Percentiles rank a stretch among this genome's conserved stretches.
phyloP scores from a whole-genome alignment of 2,888 invertebrate genomes.

The Eupithecia subumbrata region DNA sequence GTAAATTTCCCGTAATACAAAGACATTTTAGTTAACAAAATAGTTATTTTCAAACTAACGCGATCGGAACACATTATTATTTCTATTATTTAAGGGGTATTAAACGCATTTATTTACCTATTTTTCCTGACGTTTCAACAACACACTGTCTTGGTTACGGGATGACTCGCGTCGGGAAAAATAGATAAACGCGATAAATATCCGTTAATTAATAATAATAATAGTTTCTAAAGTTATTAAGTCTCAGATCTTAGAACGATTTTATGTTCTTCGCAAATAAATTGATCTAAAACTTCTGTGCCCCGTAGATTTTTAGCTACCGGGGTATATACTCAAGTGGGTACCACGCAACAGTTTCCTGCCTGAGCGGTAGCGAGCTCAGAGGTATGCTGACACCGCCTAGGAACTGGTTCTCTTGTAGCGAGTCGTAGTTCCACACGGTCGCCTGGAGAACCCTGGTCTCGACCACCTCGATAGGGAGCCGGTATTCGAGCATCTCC shows the following conservation, averaged over 20 bases:
- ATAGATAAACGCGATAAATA: too few species aligned
- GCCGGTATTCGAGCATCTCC: slow-evolving; percentile 97
- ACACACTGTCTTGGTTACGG: too few species aligned
- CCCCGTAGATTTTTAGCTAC: slow-evolving; percentile 65
- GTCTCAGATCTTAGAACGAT: slow-evolving; percentile 17
- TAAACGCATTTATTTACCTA: too few species aligned
- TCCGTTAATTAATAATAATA: too few species aligned
- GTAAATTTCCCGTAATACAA: background rate
- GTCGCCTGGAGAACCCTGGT: slow-evolving; percentile 93
- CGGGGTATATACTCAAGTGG: slow-evolving; percentile 85
- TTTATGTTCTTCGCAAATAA: slow-evolving; percentile 31
- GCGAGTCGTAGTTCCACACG: slow-evolving; percentile 96
- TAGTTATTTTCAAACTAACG: too few species aligned
- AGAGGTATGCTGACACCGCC: slow-evolving; percentile 95
- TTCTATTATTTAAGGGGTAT: too few species aligned
- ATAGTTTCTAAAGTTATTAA: background rate
- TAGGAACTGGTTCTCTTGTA: slow-evolving; percentile 97
- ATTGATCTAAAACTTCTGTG: slow-evolving; percentile 45
- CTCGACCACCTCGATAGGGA: slow-evolving; percentile 91
- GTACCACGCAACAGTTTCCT: slow-evolving; percentile 95
- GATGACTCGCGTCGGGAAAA: too few species aligned
- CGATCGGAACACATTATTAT: too few species aligned
- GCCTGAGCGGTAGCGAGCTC: slow-evolving; percentile 87
- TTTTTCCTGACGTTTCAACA: too few species aligned
- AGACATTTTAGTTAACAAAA: background rate